Conservation (phyloP, 2,888 invertebrate species). For the Petrophora chlorosata region DNA sequence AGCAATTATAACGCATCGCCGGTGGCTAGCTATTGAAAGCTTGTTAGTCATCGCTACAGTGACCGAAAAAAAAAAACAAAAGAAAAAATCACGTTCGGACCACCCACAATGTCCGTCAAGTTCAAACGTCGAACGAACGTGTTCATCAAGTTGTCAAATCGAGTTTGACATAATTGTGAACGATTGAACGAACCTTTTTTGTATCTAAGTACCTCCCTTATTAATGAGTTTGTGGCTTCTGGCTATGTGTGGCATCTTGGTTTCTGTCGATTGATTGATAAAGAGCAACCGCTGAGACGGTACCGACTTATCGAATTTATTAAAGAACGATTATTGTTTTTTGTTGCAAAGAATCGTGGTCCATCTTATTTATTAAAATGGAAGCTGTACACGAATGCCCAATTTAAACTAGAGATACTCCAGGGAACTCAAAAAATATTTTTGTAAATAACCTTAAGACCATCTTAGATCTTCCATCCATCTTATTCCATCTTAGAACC, state of each 20-base stretch:
- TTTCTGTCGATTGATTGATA: constrained; percentile 31
- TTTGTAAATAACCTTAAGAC: too few species aligned
- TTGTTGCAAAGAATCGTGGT: background rate
- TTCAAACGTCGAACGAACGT: constrained; percentile 72
- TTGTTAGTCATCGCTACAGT: constrained; percentile 74
- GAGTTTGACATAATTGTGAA: constrained; percentile 80
- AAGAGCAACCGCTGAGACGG: constrained; percentile 7
- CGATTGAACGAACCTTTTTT: constrained; percentile 69
- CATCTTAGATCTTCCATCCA: too few species aligned
- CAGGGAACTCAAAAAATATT: too few species aligned
- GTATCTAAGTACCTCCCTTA: constrained; percentile 46
- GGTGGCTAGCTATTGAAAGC: constrained; percentile 76
- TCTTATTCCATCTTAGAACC: too few species aligned
- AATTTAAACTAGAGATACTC: too few species aligned
- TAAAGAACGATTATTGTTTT: background rate
- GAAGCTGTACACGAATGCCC: too few species aligned
- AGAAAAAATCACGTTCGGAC: constrained; percentile 67
- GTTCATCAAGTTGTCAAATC: constrained; percentile 83
- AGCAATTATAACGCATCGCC: constrained; percentile 68
- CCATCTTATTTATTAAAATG: too few species aligned
- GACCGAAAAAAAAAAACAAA: constrained; percentile 58
- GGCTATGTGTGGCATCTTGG: constrained; percentile 40
- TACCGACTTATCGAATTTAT: background rate
- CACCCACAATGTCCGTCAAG: constrained; percentile 77
- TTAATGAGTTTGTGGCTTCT: constrained; percentile 54